phyloP scores from a whole-genome alignment of 2,797 vertebrate genomes.

The Propithecus perrieri region DNA sequence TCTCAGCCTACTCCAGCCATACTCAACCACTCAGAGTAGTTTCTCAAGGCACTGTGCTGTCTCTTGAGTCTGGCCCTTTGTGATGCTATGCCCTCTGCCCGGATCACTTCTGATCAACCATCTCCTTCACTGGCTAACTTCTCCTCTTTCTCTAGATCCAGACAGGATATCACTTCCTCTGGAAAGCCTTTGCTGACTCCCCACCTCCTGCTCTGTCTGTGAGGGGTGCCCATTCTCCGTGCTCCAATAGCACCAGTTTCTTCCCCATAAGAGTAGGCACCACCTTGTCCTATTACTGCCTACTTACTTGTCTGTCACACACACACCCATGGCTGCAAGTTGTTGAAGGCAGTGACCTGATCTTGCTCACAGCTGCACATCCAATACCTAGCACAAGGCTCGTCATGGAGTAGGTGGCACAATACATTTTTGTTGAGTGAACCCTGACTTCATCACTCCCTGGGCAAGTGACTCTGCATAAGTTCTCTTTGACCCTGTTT shows the following conservation, averaged over 20 bases:
- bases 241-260: background rate
- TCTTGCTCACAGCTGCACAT: background rate
- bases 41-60: background rate
- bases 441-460: background rate
- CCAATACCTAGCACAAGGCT: background rate
- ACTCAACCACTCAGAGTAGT: background rate
- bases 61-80: background rate
- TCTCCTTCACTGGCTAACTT: background rate
- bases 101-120: background rate
- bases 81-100: background rate
- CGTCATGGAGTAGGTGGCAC: background rate
- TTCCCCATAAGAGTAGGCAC: background rate
- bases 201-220: background rate
- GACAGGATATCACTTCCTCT: background rate
- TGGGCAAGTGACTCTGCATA: background rate
- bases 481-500: background rate
- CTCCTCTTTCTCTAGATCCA: background rate
- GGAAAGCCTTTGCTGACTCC: constrained; percentile 1
- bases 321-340: background rate
- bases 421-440: background rate
- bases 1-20: background rate
- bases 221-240: background rate
- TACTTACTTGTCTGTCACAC: background rate
- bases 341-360: background rate
- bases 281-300: background rate